Conservation (phyloP, 2,113 vertebrate genomes). For the Elachura formosa region DNA sequence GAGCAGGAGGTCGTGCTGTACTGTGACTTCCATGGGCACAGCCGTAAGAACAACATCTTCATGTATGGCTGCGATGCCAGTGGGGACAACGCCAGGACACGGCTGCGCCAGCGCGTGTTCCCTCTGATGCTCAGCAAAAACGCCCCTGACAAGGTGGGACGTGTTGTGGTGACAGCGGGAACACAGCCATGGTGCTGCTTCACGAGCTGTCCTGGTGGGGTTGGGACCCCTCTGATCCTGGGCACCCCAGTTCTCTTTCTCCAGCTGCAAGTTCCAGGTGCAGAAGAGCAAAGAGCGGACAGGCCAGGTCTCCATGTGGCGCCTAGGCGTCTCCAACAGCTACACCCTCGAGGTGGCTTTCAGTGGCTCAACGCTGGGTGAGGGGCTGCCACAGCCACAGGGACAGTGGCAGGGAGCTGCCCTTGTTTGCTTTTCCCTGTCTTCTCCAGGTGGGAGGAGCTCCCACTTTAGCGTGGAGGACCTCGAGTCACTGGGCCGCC, state of each 20-base stretch:
- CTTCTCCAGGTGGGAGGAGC: slow-evolving; percentile 73
- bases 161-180: accelerated
- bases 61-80: slow-evolving; percentile 84
- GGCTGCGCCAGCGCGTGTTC: slow-evolving; percentile 80
- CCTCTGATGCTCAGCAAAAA: slow-evolving; percentile 97
- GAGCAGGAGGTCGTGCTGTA: slow-evolving; percentile 86
- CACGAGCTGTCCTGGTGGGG: accelerated
- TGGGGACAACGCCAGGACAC: background rate
- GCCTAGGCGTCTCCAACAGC: slow-evolving; percentile 86
- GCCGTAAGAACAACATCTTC: slow-evolving; percentile 88
- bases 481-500: slow-evolving; percentile 82
- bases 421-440: background rate
- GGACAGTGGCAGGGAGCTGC: accelerated
- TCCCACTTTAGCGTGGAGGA: slow-evolving; percentile 85
- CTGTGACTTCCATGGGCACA: slow-evolving; percentile 93
- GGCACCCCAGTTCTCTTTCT: slow-evolving; percentile 82
- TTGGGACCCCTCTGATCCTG: background rate
- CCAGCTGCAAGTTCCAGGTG: slow-evolving; percentile 89
- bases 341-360: slow-evolving; percentile 92
- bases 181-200: accelerated
- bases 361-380: slow-evolving; percentile 87
- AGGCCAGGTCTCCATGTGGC: slow-evolving; percentile 88
- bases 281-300: slow-evolving; percentile 90
- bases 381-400: background rate
- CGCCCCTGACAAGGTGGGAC: slow-evolving; percentile 78